Conservation (phyloP, 2,113 vertebrate genomes). For the Suricata suricatta region DNA sequence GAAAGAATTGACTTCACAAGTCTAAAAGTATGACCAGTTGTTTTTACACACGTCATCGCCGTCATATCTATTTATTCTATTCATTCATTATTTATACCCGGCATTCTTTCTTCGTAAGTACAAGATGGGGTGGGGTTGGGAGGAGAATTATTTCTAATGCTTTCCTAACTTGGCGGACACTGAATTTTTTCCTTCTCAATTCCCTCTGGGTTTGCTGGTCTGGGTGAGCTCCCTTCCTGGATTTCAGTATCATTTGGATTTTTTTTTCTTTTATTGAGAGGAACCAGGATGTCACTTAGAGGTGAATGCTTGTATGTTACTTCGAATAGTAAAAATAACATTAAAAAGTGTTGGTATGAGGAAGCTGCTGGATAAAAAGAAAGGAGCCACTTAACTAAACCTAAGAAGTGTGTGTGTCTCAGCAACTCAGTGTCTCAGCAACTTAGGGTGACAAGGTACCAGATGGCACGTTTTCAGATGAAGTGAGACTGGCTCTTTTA, state of each 20-base stretch:
- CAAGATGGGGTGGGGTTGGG: background rate
- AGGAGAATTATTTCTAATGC: background rate
- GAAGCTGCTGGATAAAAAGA: background rate
- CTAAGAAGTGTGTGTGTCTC: background rate
- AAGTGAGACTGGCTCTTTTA: background rate
- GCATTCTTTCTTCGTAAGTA: background rate
- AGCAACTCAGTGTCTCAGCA: background rate
- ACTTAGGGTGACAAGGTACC: background rate
- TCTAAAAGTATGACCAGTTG: background rate
- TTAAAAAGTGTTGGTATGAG: background rate
- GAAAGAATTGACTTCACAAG: background rate
- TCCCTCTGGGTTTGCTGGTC: background rate
- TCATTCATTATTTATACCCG: constrained; percentile 2
- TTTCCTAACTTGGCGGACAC: background rate
- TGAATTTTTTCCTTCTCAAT: background rate
- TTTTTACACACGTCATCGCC: background rate
- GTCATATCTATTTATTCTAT: background rate
- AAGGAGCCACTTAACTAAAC: background rate
- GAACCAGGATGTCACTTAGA: background rate
- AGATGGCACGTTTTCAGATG: background rate
- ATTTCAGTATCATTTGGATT: background rate
- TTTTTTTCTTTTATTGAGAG: constrained; percentile 15
- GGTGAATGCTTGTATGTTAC: background rate
- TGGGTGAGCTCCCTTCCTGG: background rate
- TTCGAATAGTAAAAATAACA: background rate